phyloP scores from a whole-genome alignment of 2,113 vertebrate genomes.

The Chaenogobius annularis region DNA sequence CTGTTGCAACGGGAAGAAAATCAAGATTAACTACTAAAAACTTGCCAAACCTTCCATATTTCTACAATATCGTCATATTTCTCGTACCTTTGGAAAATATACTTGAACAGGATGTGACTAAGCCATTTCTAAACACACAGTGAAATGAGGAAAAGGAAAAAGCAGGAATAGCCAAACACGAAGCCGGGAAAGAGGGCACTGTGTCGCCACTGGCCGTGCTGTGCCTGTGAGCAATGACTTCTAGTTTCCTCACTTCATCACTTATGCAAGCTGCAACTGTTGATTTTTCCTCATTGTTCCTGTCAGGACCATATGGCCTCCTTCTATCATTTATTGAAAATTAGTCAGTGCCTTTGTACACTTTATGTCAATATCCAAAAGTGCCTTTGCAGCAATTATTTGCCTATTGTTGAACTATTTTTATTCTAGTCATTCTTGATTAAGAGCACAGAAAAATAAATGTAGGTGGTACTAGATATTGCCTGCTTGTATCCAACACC shows the following conservation, averaged over 20 bases:
- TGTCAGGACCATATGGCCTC: slow-evolving; percentile 35
- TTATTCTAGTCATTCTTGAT: not conserved
- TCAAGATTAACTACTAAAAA: not conserved
- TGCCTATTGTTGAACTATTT: not conserved
- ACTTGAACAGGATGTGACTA: slow-evolving; percentile 56
- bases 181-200: slow-evolving; percentile 62
- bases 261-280: slow-evolving; percentile 52
- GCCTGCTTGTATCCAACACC: slow-evolving; percentile 36
- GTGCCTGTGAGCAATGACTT: slow-evolving; percentile 52
- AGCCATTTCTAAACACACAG: slow-evolving; percentile 42
- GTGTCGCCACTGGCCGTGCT: slow-evolving; percentile 54
- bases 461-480: slow-evolving; percentile 22
- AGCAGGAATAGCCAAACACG: slow-evolving; percentile 36
- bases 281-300: slow-evolving; percentile 51
- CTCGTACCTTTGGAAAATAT: slow-evolving; percentile 34
- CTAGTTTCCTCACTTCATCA: slow-evolving; percentile 66
- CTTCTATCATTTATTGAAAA: slow-evolving; percentile 34
- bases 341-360: not conserved
- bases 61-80: not conserved
- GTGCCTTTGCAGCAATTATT: not conserved
- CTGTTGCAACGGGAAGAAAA: not conserved
- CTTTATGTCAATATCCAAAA: slow-evolving; percentile 2
- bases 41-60: not conserved
- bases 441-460: slow-evolving; percentile 17
- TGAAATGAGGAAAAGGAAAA: slow-evolving; percentile 18